These are phyloP conservation scores for Myioborus melanocephalus DNA, from an alignment of 2,797 vertebrate species.

Conservation along the genomic window DNA sequence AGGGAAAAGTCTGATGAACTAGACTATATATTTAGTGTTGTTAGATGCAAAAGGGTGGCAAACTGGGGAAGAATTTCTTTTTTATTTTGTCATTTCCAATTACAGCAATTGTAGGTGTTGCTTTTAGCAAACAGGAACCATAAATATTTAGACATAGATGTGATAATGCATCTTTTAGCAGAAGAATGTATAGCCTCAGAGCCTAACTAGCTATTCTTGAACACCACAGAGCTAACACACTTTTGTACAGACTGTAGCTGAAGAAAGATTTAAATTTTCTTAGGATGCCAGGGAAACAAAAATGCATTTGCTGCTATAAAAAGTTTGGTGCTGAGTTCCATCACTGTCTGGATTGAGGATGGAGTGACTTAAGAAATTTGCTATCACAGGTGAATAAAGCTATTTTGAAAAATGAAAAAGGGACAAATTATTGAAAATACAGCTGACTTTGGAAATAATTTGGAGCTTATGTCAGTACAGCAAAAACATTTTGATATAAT, in stretches of 20 bases:
- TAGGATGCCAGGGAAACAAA: neutral
- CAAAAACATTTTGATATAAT: neutral
- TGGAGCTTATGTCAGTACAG: neutral
- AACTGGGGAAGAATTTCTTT: neutral
- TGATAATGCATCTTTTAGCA: neutral
- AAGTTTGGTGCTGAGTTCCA: neutral
- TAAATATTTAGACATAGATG: conserved; percentile 42
- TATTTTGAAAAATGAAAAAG: neutral
- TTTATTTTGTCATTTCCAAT: conserved; percentile 3
- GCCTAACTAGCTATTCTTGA: neutral
- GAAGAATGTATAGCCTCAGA: neutral
- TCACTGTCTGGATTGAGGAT: neutral
- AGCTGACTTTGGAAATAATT: neutral
- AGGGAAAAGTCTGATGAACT: neutral
- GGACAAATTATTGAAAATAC: neutral
- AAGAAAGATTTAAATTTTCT: neutral
- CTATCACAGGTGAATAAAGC: neutral
- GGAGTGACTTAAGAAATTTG: neutral
- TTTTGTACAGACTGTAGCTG: neutral
- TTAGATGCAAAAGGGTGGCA: neutral
- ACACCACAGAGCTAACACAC: neutral
- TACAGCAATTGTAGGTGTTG: conserved; percentile 1
- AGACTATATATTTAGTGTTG: neutral
- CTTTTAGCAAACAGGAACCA: conserved; percentile 21
- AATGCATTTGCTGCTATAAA: neutral